Conservation (phyloP, 2,888 invertebrate species). For the Elmis aenea region DNA sequence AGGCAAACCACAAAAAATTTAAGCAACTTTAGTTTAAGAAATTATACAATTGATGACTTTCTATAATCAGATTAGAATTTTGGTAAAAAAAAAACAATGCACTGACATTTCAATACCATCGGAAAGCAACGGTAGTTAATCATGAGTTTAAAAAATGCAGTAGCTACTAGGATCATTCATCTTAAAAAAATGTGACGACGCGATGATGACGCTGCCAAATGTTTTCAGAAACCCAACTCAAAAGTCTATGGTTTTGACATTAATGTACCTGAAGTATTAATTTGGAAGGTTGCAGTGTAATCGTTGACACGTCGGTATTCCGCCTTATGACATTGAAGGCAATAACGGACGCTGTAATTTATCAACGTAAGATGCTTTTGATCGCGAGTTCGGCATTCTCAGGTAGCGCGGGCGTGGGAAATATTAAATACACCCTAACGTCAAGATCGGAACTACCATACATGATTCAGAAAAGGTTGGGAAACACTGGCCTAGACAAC, state of each 20-base stretch:
- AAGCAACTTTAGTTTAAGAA: too few species aligned
- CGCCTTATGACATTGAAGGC: slow-evolving; percentile 21
- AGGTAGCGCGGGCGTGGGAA: slow-evolving; percentile 26
- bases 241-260: slow-evolving; percentile 10
- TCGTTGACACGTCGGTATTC: slow-evolving; percentile 21
- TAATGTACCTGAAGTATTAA: slow-evolving; percentile 18
- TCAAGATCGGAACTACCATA: too few species aligned
- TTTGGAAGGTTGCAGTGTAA: slow-evolving; percentile 19
- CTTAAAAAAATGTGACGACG: slow-evolving; percentile 21
- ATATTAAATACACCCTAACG: slow-evolving; percentile 9
- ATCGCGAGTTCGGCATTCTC: slow-evolving; percentile 23
- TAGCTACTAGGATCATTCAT: slow-evolving; percentile 22
- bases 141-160: slow-evolving; percentile 22
- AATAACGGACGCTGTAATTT: slow-evolving; percentile 23
- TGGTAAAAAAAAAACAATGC: slow-evolving; percentile 7
- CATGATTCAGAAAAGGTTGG: too few species aligned
- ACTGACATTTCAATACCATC: slow-evolving; percentile 20
- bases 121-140: slow-evolving; percentile 21
- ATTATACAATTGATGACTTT: slow-evolving; percentile 12
- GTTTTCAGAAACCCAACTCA: slow-evolving; percentile 18
- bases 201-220: slow-evolving; percentile 20
- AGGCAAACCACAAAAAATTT: too few species aligned
- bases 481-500: too few species aligned
- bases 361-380: slow-evolving; percentile 20
- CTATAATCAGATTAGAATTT: slow-evolving; percentile 17